Percentiles rank a stretch among this genome's conserved stretches.
Conservation (phyloP, 1,140 invertebrate species). For the Hylyphantes graminicola region DNA sequence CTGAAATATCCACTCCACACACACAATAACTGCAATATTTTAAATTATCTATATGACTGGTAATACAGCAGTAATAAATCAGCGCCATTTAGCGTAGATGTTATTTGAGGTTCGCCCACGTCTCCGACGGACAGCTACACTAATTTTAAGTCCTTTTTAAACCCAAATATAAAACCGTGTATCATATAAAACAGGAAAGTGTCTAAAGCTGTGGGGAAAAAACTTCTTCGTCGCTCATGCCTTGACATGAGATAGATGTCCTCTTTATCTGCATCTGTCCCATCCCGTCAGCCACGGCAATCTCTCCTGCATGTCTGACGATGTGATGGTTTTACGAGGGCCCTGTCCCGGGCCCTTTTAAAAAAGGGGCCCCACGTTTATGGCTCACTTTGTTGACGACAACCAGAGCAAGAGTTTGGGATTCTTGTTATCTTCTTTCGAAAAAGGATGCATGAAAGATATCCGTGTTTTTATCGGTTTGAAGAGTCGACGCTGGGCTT, state of each 20-base stretch:
- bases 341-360: neutral
- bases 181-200: neutral
- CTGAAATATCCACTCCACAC: no score
- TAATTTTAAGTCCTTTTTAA: neutral
- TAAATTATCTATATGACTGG: no score
- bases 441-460: neutral
- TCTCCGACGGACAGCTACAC: no score
- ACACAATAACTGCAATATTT: no score
- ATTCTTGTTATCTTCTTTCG: neutral
- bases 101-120: no score
- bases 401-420: neutral
- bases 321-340: neutral
- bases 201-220: neutral
- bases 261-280: constrained; percentile 26
- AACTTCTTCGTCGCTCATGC: neutral
- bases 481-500: no score
- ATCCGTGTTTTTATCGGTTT: no score
- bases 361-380: neutral
- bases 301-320: neutral
- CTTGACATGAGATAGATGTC: neutral
- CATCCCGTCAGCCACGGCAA: constrained; percentile 2
- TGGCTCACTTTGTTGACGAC: constrained; percentile 4
- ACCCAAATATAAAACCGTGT: neutral
- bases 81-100: no score
- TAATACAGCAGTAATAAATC: no score